Base-by-base conservation (phyloP, 37 sponge, comb jelly and placozoan genomes). In the Ephydatia muelleri region DNA sequence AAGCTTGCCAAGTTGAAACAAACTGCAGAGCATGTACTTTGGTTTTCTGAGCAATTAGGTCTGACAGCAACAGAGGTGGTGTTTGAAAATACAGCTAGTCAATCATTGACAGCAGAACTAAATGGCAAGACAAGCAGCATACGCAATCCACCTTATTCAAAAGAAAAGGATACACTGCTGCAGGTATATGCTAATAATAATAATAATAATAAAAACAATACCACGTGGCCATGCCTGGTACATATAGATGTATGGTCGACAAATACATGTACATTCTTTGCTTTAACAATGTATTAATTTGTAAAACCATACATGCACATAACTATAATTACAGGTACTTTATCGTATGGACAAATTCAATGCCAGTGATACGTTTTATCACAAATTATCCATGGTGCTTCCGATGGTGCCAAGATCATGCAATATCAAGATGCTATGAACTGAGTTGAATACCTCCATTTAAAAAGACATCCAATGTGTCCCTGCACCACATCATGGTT, bases 381-480 rank as follows among this genome's bases (percentile, higher is more conserved):
- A n/a, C 16, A 28, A 71, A 71, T 28, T 71, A 8, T 71, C 33
- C 33, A 71, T 71, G 72, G 72, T 34, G 13, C 33, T 71, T 34
- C 72, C 30, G 30, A 35, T 35, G 33, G 29, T 69, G 27, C 70
- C 70, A 30, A 26, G 70, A 26, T 69, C 70, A 30, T 69, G 8
- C 30, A 26, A 29, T 69, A 29, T 69, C 29, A 69, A 69, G 70
- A 69, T 5, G 30, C 29, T 69, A 69, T 9, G 70, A 69, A 26
- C 29, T 3, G 30, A 71, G 33, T 13, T 71, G 72, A 36, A 31
- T 71, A 13, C 72, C 33, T 34, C 33, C 30, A 71, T 71, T 71
- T 14, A 71, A 35, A 71, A 36, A 71, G 72, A 71, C 33, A 69
- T 43, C 43, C 43, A 57, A 57, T 57, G 57, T 57, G 57, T 57